Evolutionary conservation across 2,797 vertebrate genomes (phyloP), one percentile per base, ranked within the genome.

Genomic region (Pantherophis vulpinus): DNA sequence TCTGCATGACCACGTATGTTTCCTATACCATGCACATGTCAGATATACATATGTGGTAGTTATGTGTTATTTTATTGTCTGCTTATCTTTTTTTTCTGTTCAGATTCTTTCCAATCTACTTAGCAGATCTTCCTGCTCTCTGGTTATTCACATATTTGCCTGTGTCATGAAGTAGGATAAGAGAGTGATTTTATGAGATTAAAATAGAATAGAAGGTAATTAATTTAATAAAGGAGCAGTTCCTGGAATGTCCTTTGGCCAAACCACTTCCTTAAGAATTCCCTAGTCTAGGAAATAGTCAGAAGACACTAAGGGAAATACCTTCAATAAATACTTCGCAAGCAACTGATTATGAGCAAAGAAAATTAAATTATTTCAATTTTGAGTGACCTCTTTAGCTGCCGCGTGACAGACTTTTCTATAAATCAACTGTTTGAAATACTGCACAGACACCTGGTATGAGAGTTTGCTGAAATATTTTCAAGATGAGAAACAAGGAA

Each of bases 401-500:
- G 37, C 59, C 1, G 5, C 18, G 1, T 25, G 32, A 70, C 66
- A 2, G 18, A 61, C 86, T 58, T 88, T 59, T 59, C 47, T 59
- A 29, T 27, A 90, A 47, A 90, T 58, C n/a, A 87, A 51, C 12
- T 74, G 20, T 29, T 51, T 58, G 16, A 91, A 91, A 91, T 9
- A 25, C 55, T 51, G 54, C 8, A 58, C 1, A 90, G 37, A 89
- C 54, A 7, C 54, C 90, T 94, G 70, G 90, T 86, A 88, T 93
- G 23, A 92, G 79, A 74, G 0, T 88, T 88, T 29, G 86, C 70
- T 79, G 91, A 90, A 18, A 90, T 55, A 59, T 59, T 92, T 95
- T 93, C 89, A 86, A 83, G 91, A 90, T 86, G 86, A 63, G 86
- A 89, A 86, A 87, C 89, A 59, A 91, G 70, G 51, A 89, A 92